Evolutionary conservation across 2,888 invertebrate genomes (phyloP).

Genomic region (Luperina nickerlii): DNA sequence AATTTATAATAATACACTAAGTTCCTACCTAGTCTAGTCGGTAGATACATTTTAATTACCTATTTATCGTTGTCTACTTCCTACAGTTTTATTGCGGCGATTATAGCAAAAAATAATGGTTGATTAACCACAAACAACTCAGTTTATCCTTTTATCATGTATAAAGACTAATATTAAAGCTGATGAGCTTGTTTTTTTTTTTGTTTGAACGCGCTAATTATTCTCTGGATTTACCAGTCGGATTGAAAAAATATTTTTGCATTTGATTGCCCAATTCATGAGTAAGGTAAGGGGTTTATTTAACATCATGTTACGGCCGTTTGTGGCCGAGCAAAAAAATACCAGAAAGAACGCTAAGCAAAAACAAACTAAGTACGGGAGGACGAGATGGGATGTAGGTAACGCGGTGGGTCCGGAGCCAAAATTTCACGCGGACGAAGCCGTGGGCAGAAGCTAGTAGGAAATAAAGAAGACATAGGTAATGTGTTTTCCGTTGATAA

Average conservation of each 20-base stretch:
- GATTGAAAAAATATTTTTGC: background rate
- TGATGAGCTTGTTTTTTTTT: background rate
- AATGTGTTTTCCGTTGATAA: constrained; percentile 32
- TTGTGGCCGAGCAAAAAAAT: background rate
- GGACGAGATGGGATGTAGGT: background rate
- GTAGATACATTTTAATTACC: constrained; percentile 36
- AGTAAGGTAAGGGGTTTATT: background rate
- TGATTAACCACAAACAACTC: constrained; percentile 23
- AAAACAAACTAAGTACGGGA: background rate
- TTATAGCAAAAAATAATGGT: constrained; percentile 39
- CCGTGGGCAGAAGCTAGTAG: background rate
- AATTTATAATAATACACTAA: constrained; percentile 40
- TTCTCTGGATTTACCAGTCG: background rate
- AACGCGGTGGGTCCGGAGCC: background rate
- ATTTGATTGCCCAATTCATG: background rate
- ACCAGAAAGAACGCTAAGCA: background rate
- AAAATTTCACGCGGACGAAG: background rate
- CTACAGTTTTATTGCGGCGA: constrained; percentile 31
- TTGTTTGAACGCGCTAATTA: background rate
- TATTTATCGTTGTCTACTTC: constrained; percentile 42
- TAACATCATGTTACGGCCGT: background rate
- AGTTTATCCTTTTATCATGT: background rate
- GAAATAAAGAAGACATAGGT: constrained; percentile 16
- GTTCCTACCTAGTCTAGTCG: background rate
- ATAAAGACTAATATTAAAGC: background rate